A percentile compares a stretch with the other conserved stretches of the same genome.
Conservation (phyloP, 2,888 invertebrate genomes). For the Meloe dianella region DNA sequence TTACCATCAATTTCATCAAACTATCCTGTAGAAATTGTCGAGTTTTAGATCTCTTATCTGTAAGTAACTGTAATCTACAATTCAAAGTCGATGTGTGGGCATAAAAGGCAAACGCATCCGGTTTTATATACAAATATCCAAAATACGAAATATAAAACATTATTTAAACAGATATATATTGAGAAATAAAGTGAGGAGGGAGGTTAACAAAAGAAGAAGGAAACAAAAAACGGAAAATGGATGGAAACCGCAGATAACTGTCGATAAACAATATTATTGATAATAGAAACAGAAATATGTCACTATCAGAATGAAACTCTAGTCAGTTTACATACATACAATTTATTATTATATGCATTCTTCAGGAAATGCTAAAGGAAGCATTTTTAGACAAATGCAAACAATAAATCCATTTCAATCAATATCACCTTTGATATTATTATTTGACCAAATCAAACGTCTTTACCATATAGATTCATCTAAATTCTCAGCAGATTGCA, state of each 20-base stretch:
- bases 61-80: constrained; percentile 1
- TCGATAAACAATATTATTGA: constrained; percentile 36
- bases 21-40: neutral
- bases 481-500: too few species aligned
- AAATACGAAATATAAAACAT: neutral
- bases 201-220: too few species aligned
- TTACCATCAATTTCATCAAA: neutral
- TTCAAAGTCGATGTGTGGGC: neutral
- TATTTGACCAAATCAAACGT: too few species aligned
- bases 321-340: constrained; percentile 22
- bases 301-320: constrained; percentile 33
- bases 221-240: neutral
- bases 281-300: constrained; percentile 38
- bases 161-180: neutral
- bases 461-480: too few species aligned
- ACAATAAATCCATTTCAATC: neutral
- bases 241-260: constrained; percentile 31
- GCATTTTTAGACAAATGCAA: neutral
- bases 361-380: neutral
- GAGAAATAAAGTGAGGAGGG: neutral
- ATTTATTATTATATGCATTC: neutral
- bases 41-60: neutral
- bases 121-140: neutral
- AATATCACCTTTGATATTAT: too few species aligned
- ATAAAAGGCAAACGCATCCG: constrained; percentile 5